These are phyloP conservation scores for Macrocentrus cingulum DNA, from an alignment of 1,140 invertebrate species.

Conservation along the genomic window DNA sequence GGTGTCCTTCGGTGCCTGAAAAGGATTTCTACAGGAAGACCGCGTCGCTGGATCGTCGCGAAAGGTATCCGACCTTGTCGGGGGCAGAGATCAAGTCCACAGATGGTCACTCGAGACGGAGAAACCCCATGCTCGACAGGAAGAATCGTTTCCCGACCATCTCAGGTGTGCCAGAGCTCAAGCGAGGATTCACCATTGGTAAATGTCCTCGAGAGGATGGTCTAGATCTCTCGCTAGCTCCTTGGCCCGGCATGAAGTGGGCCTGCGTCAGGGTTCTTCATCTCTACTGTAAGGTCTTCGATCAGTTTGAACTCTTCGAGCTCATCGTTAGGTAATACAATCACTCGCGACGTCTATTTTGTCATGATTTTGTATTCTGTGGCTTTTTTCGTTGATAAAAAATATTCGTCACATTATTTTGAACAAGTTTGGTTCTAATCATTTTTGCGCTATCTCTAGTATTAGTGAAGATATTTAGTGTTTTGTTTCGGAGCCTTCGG, in stretches of 20 bases:
- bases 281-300: slow-evolving; percentile 81
- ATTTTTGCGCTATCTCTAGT: no score
- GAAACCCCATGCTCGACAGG: slow-evolving; percentile 40
- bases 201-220: slow-evolving; percentile 54
- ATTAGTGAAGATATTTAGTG: no score
- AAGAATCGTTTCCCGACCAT: slow-evolving; percentile 51
- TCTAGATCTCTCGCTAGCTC: slow-evolving; percentile 56
- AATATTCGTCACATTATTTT: no score
- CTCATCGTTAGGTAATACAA: slow-evolving; percentile 73
- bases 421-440: no score
- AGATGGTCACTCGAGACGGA: slow-evolving; percentile 31
- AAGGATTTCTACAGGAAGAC: slow-evolving; percentile 53
- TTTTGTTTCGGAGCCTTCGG: no score
- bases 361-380: slow-evolving; percentile 22
- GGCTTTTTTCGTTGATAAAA: neutral
- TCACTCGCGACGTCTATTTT: slow-evolving; percentile 17
- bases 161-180: slow-evolving; percentile 48
- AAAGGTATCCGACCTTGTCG: slow-evolving; percentile 50
- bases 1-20: slow-evolving; percentile 49
- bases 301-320: slow-evolving; percentile 75
- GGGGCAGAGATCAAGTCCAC: slow-evolving; percentile 47
- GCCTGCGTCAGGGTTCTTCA: slow-evolving; percentile 78
- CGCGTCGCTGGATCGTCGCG: slow-evolving; percentile 45
- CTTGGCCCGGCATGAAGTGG: slow-evolving; percentile 77
- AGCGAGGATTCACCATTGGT: slow-evolving; percentile 43